These are phyloP conservation scores for Drosophila kurseongensis DNA, from an alignment of 1,140 invertebrate genomes.

Conservation along the genomic window DNA sequence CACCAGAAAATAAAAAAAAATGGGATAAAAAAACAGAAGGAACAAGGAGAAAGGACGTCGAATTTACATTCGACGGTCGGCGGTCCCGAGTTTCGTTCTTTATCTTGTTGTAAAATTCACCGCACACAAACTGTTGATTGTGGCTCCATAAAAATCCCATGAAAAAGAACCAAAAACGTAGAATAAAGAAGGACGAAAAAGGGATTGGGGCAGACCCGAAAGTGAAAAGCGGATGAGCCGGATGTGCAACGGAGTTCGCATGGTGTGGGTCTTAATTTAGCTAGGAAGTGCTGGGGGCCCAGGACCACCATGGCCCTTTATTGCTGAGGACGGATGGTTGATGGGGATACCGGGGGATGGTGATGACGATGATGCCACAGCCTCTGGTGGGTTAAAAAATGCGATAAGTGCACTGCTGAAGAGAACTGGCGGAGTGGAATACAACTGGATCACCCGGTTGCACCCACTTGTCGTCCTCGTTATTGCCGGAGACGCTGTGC, in stretches of 20 bases:
- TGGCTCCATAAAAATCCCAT: conserved; percentile 84
- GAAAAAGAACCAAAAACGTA: conserved; percentile 56
- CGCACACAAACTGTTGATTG: conserved; percentile 84
- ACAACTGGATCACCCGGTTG: conserved; percentile 28
- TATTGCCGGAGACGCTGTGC: conserved; percentile 58
- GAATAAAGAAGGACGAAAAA: conserved; percentile 15
- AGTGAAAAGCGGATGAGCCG: conserved; percentile 74
- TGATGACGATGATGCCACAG: conserved; percentile 18
- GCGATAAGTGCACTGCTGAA: conserved; percentile 58
- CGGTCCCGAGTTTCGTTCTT: conserved; percentile 62
- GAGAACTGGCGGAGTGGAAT: conserved; percentile 26
- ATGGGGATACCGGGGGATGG: neutral
- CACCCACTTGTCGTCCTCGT: conserved; percentile 64
- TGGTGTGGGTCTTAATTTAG: conserved; percentile 71
- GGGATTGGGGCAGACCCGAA: conserved; percentile 37
- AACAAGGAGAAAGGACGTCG: conserved; percentile 27
- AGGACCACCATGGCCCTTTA: conserved; percentile 26
- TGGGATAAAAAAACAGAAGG: conserved; percentile 4
- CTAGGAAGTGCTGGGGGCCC: conserved; percentile 55
- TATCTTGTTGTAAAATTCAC: conserved; percentile 84
- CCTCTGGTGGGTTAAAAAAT: conserved; percentile 59
- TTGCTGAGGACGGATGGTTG: conserved; percentile 12
- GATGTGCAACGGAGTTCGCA: conserved; percentile 45
- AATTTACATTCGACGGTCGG: conserved; percentile 45
- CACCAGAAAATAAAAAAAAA: conserved; percentile 9